These are phyloP conservation scores for Crematogaster levior DNA, from an alignment of 2,888 invertebrate genomes.

Conservation along the genomic window DNA sequence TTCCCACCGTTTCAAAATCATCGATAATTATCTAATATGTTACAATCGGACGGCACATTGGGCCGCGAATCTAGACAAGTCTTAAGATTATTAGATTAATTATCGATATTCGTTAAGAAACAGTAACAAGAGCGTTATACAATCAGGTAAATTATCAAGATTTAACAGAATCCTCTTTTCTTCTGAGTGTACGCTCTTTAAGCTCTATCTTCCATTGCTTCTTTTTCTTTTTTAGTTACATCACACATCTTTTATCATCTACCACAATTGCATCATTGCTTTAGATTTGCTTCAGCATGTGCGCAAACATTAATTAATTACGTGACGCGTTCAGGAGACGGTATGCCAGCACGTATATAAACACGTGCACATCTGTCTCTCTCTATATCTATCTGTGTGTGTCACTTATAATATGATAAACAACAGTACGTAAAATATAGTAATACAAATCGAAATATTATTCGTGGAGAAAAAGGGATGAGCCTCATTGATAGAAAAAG, in stretches of 20 bases:
- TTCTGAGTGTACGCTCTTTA: conserved; percentile 15
- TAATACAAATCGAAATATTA: conserved; percentile 69
- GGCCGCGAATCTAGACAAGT: conserved; percentile 71
- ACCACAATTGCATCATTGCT: conserved; percentile 4
- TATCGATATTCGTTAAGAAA: conserved; percentile 73
- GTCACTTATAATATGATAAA: conserved; percentile 72
- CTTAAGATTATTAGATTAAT: conserved; percentile 72
- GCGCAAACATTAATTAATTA: conserved; percentile 42
- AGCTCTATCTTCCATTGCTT: conserved; percentile 16
- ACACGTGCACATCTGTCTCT: conserved; percentile 13
- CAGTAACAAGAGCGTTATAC: conserved; percentile 52
- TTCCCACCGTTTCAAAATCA: conserved; percentile 69
- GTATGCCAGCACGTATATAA: conserved; percentile 10
- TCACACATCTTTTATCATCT: neutral
- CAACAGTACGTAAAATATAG: conserved; percentile 75
- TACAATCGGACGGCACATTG: conserved; percentile 70
- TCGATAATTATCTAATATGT: conserved; percentile 67
- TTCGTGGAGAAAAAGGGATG: conserved; percentile 41
- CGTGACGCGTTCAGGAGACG: neutral
- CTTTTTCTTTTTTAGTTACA: neutral
- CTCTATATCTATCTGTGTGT: conserved; percentile 46
- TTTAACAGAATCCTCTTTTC: conserved; percentile 64
- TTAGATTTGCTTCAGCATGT: conserved; percentile 47
- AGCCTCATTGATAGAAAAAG: conserved; percentile 46
- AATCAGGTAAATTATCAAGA: conserved; percentile 65